Conservation (phyloP, 2,113 vertebrate genomes). For the Mesembrinibis cayennensis region DNA sequence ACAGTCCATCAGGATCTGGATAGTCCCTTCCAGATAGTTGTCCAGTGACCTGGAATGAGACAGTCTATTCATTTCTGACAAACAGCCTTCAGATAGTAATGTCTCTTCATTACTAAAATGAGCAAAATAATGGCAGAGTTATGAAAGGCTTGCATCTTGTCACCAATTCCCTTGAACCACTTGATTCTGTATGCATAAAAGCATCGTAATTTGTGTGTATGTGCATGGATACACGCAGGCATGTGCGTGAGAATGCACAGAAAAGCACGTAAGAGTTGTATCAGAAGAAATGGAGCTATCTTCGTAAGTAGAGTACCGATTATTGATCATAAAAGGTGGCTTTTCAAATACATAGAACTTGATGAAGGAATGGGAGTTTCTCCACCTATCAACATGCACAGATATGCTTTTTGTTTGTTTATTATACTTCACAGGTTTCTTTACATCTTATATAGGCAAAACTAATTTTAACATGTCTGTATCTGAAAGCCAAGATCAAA, state of each 20-base stretch:
- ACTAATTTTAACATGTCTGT: neutral
- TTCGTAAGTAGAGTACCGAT: neutral
- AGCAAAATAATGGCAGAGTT: conserved; percentile 32
- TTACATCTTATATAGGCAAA: neutral
- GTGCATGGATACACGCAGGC: neutral
- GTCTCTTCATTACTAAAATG: conserved; percentile 30
- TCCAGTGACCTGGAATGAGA: conserved; percentile 41
- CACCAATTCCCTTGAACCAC: neutral
- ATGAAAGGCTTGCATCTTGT: conserved; percentile 1
- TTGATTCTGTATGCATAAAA: neutral
- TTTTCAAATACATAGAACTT: neutral
- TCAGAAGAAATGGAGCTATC: neutral
- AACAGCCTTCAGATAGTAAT: conserved; percentile 41
- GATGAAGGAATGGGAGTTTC: neutral
- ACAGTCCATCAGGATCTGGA: neutral
- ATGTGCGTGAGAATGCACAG: neutral
- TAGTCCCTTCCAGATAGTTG: conserved; percentile 26
- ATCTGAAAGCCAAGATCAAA: neutral
- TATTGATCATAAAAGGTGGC: neutral
- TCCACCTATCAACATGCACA: neutral
- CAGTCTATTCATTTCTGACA: conserved; percentile 52
- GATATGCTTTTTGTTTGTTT: neutral
- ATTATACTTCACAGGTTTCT: neutral
- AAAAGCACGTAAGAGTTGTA: neutral
- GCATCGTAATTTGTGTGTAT: neutral